Percentiles rank a stretch among this genome's conserved stretches.
These are phyloP conservation scores for Poeciliopsis gracilis DNA, from an alignment of 2,797 vertebrate species.

Conservation along the genomic window DNA sequence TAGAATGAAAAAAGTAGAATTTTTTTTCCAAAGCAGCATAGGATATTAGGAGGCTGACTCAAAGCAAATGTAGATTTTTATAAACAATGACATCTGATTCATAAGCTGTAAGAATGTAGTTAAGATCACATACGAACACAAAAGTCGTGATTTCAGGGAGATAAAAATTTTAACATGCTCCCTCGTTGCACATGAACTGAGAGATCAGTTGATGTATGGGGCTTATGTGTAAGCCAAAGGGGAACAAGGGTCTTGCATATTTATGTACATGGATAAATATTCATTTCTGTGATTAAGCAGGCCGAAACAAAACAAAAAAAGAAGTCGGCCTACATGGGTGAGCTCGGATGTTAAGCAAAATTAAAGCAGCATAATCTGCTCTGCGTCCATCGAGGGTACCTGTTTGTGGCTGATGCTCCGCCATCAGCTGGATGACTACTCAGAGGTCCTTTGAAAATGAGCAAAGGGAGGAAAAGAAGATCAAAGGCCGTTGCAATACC, in stretches of 20 bases:
- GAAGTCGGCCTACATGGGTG: slow-evolving; percentile 19
- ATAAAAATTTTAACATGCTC: slow-evolving; percentile 9
- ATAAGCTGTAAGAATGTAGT: background rate
- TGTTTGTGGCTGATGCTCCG: slow-evolving; percentile 47
- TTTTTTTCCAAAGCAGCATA: background rate
- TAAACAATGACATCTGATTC: background rate
- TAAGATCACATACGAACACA: background rate
- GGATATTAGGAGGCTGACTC: background rate
- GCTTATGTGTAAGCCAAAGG: slow-evolving; percentile 43
- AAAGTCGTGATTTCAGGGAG: background rate
- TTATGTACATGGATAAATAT: slow-evolving; percentile 61
- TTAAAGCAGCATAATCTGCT: slow-evolving; percentile 33
- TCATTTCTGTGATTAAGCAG: slow-evolving; percentile 63
- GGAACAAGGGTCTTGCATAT: slow-evolving; percentile 54
- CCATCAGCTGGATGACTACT: slow-evolving; percentile 56
- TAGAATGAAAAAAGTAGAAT: background rate
- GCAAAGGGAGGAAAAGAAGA: slow-evolving; percentile 61
- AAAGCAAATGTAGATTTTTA: background rate
- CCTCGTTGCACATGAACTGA: slow-evolving; percentile 15
- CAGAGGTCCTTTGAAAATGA: slow-evolving; percentile 67
- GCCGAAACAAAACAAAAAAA: slow-evolving; percentile 56
- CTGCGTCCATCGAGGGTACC: slow-evolving; percentile 10
- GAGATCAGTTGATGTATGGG: slow-evolving; percentile 50
- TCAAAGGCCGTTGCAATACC: slow-evolving; percentile 69
- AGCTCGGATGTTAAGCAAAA: slow-evolving; percentile 24